Evolutionary conservation across 1,140 invertebrate species (phyloP).

Genomic region (Berghia stephanieae): DNA sequence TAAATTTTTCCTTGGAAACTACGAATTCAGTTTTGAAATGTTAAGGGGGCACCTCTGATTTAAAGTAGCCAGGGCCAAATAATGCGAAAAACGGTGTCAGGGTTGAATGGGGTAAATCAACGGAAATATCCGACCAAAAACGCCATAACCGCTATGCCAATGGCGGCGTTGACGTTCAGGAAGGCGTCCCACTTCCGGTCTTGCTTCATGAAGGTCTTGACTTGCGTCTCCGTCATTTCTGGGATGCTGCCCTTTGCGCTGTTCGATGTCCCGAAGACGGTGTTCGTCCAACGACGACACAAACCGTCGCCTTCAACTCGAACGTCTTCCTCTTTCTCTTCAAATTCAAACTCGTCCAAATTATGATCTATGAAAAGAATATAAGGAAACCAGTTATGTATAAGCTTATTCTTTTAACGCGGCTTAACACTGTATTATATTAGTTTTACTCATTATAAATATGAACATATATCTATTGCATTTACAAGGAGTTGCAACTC

Average conservation of each 20-base stretch:
- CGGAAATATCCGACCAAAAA: constrained; percentile 47
- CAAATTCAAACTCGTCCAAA: not conserved
- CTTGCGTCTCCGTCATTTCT: constrained; percentile 39
- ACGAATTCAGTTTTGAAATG: too few species aligned
- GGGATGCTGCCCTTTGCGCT: constrained; percentile 25
- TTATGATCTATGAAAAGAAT: not conserved
- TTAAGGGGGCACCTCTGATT: too few species aligned
- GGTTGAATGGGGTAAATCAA: too few species aligned
- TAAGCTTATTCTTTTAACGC: not conserved
- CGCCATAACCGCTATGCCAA: constrained; percentile 43
- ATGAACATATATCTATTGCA: too few species aligned
- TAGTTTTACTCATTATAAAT: not conserved
- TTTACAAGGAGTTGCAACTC: too few species aligned
- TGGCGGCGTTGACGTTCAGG: constrained; percentile 46
- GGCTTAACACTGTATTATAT: not conserved
- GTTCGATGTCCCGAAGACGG: constrained; percentile 43
- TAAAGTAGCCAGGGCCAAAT: too few species aligned
- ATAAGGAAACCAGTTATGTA: not conserved
- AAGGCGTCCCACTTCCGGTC: constrained; percentile 36
- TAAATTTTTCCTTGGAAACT: too few species aligned
- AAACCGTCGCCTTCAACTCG: not conserved
- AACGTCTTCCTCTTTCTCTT: not conserved
- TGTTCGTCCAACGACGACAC: constrained; percentile 36
- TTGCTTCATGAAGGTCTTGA: constrained; percentile 40
- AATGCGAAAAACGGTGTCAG: too few species aligned